Conservation (phyloP, 92 coral and sea anemone species). For the Micromussa lordhowensis region DNA sequence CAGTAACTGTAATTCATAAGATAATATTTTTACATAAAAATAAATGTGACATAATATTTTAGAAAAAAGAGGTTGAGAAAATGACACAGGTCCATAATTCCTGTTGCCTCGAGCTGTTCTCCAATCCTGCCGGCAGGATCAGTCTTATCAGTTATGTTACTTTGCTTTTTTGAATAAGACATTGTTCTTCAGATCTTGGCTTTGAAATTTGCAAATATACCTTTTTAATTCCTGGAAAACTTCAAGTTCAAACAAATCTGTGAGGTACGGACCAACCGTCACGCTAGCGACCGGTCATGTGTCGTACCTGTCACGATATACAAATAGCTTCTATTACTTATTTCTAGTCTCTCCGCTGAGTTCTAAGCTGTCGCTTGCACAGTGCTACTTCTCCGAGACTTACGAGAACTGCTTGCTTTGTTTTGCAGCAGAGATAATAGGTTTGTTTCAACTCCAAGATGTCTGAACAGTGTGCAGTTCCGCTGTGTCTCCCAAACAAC, state of each 20-base stretch:
- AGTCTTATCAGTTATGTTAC: no score
- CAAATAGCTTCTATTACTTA: no score
- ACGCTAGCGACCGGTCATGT: no score
- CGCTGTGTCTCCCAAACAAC: conserved; percentile 80
- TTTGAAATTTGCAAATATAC: no score
- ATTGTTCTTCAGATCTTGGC: no score
- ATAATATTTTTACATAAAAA: background rate
- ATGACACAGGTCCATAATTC: background rate
- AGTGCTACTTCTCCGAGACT: background rate
- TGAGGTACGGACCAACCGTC: no score
- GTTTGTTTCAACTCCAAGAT: background rate
- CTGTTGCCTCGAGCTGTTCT: background rate
- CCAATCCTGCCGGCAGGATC: background rate
- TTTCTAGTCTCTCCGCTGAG: background rate
- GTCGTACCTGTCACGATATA: no score
- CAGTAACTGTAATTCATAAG: background rate
- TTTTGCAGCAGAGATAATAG: background rate
- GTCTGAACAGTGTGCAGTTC: conserved; percentile 60
- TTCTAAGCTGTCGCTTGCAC: background rate
- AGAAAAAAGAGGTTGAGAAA: background rate
- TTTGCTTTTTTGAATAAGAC: no score
- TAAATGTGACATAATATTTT: background rate
- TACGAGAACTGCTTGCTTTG: background rate
- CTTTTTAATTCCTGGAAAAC: no score
- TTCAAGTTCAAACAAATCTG: no score